Evolutionary conservation across 2,113 vertebrate species (phyloP).

Genomic region (Ahaetulla prasina): DNA sequence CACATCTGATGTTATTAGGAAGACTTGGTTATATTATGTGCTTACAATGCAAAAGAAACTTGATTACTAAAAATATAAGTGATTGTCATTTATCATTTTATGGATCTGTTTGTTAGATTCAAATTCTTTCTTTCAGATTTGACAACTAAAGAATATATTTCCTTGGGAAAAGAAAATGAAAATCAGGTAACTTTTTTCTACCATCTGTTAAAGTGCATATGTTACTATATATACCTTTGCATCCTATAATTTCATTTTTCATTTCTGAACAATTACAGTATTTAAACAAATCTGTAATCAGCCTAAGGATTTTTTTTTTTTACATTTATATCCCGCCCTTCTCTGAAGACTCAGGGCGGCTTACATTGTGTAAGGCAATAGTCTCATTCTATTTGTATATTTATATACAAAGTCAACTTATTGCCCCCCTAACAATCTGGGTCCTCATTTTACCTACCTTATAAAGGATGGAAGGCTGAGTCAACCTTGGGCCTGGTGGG

Average conservation of each 20-base stretch:
- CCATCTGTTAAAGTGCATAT: background rate
- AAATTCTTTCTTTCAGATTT: constrained; percentile 67
- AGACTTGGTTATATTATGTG: background rate
- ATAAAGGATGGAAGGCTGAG: too few relatives aligned
- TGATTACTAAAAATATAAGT: background rate
- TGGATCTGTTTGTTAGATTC: background rate
- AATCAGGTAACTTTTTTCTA: constrained; percentile 60
- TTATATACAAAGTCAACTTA: too few relatives aligned
- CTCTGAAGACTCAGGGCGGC: too few relatives aligned
- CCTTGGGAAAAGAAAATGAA: constrained; percentile 64
- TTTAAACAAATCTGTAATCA: background rate
- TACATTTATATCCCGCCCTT: too few relatives aligned
- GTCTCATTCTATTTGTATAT: too few relatives aligned
- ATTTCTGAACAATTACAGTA: background rate
- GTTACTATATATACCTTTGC: background rate
- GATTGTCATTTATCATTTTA: background rate
- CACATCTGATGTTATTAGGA: background rate
- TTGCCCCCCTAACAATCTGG: too few relatives aligned
- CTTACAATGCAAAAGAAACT: background rate
- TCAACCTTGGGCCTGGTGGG: too few relatives aligned
- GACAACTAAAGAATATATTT: constrained; percentile 65
- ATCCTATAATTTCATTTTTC: background rate
- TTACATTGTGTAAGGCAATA: too few relatives aligned
- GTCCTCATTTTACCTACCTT: too few relatives aligned
- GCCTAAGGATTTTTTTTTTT: too few relatives aligned